These are phyloP conservation scores for Montifringilla adamsi DNA, from an alignment of 2,113 vertebrate species.

Conservation along the genomic window DNA sequence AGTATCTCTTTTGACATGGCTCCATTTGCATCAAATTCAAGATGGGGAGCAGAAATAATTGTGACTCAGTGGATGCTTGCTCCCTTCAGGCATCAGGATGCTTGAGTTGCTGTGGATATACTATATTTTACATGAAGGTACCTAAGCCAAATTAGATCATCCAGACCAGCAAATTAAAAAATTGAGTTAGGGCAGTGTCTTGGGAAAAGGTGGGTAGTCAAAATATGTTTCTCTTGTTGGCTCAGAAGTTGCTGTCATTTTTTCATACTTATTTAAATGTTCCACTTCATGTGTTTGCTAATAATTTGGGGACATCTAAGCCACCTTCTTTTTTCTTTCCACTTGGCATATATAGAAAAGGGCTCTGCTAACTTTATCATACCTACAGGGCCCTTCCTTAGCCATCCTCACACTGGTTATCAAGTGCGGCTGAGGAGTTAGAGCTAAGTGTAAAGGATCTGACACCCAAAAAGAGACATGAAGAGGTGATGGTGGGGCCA, in stretches of 20 bases:
- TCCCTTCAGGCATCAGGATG: background rate
- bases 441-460: background rate
- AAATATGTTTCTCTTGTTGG: background rate
- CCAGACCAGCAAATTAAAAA: background rate
- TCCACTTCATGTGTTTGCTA: background rate
- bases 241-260: background rate
- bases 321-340: background rate
- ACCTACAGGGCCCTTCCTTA: background rate
- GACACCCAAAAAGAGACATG: background rate
- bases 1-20: rapidly evolving
- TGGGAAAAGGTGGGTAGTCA: background rate
- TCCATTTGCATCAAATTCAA: background rate
- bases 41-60: background rate
- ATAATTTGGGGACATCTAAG: background rate
- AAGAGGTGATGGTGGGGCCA: background rate
- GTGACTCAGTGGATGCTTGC: background rate
- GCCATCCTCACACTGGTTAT: background rate
- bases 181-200: background rate
- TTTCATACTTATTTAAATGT: background rate
- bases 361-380: background rate
- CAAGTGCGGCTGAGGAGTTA: background rate
- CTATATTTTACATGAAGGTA: background rate
- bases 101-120: background rate
- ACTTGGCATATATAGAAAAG: rapidly evolving
- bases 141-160: background rate